phyloP scores from a whole-genome alignment of 2,888 invertebrate genomes.

The Desoria tigrina region DNA sequence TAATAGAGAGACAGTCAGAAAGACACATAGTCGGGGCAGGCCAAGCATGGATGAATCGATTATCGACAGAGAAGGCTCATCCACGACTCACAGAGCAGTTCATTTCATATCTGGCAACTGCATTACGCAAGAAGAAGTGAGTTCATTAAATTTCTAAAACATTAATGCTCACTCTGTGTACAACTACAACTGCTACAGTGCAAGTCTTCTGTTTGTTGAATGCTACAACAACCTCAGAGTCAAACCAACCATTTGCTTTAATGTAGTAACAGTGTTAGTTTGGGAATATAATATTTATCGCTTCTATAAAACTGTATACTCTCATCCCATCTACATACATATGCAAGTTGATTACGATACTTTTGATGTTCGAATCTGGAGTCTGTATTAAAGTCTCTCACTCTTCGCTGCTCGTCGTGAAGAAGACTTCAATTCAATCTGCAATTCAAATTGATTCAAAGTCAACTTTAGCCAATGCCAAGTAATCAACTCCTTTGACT shows the following conservation, averaged over 20 bases:
- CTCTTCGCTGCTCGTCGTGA: not conserved
- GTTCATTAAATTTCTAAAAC: constrained; percentile 22
- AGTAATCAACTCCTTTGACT: constrained; percentile 7
- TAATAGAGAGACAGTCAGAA: too few relatives aligned
- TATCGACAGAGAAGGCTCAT: constrained; percentile 11
- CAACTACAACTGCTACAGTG: not conserved
- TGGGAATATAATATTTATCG: too few relatives aligned
- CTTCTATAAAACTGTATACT: too few relatives aligned
- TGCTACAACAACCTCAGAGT: not conserved
- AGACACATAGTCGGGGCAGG: too few relatives aligned
- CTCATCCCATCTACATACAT: not conserved
- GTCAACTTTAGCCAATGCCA: constrained; percentile 4
- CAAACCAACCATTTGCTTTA: too few relatives aligned
- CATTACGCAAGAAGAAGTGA: constrained; percentile 20
- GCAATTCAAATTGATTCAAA: constrained; percentile 11
- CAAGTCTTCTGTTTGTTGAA: not conserved
- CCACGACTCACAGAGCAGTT: not conserved
- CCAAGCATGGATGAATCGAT: constrained; percentile 17
- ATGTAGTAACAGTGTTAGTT: too few relatives aligned
- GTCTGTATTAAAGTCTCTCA: not conserved
- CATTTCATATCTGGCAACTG: constrained; percentile 15
- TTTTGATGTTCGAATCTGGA: not conserved
- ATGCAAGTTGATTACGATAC: constrained; percentile 7
- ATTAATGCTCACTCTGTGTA: constrained; percentile 1
- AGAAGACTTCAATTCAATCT: constrained; percentile 12